phyloP scores from a whole-genome alignment of 2,888 invertebrate genomes.

The Leptura quadrifasciata region DNA sequence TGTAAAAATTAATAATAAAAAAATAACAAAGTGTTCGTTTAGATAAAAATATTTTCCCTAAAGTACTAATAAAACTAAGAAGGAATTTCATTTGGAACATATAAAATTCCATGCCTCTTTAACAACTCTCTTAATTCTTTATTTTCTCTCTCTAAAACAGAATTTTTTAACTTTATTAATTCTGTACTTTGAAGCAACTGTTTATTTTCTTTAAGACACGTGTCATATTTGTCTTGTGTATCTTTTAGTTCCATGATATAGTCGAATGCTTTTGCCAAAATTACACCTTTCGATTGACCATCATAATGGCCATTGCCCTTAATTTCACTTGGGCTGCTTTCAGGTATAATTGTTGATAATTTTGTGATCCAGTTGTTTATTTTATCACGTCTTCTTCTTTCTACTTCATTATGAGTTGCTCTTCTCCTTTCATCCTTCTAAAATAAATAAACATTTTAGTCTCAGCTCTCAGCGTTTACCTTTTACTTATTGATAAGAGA shows the following conservation, averaged over 20 bases:
- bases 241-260: conserved; percentile 91
- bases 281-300: conserved; percentile 93
- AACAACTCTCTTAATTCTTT: conserved; percentile 81
- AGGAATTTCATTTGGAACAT: conserved; percentile 50
- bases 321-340: conserved; percentile 74
- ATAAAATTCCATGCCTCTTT: conserved; percentile 78
- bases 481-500: too few relatives aligned
- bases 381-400: conserved; percentile 93
- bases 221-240: conserved; percentile 83
- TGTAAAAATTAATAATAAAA: conserved; percentile 42
- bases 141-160: conserved; percentile 86
- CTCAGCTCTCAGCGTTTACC: neutral
- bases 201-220: conserved; percentile 81
- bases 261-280: conserved; percentile 96
- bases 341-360: conserved; percentile 92
- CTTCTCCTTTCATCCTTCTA: conserved; percentile 90
- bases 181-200: conserved; percentile 83
- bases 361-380: conserved; percentile 98
- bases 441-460: conserved; percentile 49
- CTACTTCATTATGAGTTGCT: conserved; percentile 97
- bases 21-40: conserved; percentile 15
- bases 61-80: conserved; percentile 35
- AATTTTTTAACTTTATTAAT: conserved; percentile 82
- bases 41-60: conserved; percentile 36
- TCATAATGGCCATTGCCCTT: conserved; percentile 81